These are phyloP conservation scores for Drosophila atroscutellata DNA, from an alignment of 2,888 invertebrate genomes.

Conservation along the genomic window DNA sequence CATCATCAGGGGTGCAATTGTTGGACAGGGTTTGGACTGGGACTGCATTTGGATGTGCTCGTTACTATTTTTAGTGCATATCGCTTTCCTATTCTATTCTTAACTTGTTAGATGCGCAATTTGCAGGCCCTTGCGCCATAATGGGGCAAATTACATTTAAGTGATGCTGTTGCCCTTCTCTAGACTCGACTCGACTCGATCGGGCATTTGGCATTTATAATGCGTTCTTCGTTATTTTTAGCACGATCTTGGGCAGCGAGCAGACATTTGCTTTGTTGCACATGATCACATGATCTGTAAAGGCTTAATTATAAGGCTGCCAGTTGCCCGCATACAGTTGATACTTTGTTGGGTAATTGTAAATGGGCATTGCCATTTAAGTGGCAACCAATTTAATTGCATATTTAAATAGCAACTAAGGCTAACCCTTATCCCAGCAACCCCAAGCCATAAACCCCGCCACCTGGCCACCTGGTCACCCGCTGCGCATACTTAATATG, in stretches of 20 bases:
- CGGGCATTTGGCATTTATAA: conserved; percentile 59
- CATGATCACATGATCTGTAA: conserved; percentile 41
- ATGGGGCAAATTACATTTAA: conserved; percentile 79
- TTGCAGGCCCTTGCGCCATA: conserved; percentile 66
- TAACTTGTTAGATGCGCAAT: conserved; percentile 74
- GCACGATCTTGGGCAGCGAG: conserved; percentile 66
- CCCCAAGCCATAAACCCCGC: neutral
- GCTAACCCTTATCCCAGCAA: neutral
- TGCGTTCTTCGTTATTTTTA: conserved; percentile 76
- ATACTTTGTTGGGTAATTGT: conserved; percentile 29
- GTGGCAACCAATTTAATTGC: conserved; percentile 73
- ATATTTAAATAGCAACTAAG: conserved; percentile 59
- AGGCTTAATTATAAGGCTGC: conserved; percentile 53
- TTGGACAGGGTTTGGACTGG: conserved; percentile 4
- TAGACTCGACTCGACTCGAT: conserved; percentile 27
- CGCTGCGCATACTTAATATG: conserved; percentile 63
- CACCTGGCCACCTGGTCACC: conserved; percentile 18
- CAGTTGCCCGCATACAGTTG: conserved; percentile 25
- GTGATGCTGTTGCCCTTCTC: conserved; percentile 43
- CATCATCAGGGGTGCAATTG: conserved; percentile 56
- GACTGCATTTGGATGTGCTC: conserved; percentile 54
- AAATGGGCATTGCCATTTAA: conserved; percentile 54
- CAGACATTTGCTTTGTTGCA: conserved; percentile 34
- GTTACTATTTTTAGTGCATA: conserved; percentile 77
- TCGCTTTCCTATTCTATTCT: conserved; percentile 77